These are phyloP conservation scores for Thymelicus lineola DNA, from an alignment of 2,888 invertebrate genomes.

Conservation along the genomic window DNA sequence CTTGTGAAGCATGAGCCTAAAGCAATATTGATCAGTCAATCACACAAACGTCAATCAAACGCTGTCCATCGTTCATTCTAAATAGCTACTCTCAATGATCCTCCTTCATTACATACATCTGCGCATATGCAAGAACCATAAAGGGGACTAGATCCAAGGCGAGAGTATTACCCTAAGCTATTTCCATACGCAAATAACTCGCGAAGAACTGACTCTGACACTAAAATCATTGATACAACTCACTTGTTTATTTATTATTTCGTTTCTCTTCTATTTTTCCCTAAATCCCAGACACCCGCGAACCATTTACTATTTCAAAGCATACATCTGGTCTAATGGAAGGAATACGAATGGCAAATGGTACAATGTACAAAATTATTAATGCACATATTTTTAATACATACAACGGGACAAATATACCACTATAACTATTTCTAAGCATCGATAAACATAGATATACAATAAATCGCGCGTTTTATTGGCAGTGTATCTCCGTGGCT, in stretches of 20 bases:
- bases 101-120: no score
- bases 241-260: no score
- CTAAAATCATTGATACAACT: no score
- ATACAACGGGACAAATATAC: constrained; percentile 1
- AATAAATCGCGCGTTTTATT: constrained; percentile 8
- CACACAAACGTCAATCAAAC: constrained; percentile 1
- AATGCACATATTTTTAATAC: constrained; percentile 6
- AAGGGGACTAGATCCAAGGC: no score
- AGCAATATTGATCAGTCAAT: background rate
- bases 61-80: background rate
- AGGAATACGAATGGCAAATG: constrained; percentile 5
- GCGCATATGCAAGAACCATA: no score
- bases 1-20: no score
- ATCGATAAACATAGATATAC: constrained; percentile 12
- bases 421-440: background rate
- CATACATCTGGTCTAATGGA: constrained; percentile 1
- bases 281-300: background rate
- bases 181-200: no score
- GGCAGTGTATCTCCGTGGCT: constrained; percentile 10
- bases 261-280: no score
- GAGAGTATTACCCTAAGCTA: no score
- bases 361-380: background rate
- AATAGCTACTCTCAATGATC: no score
- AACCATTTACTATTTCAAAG: constrained; percentile 2
- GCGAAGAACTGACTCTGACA: no score